Conservation (phyloP, 2,888 invertebrate genomes). For the Blera fallax region DNA sequence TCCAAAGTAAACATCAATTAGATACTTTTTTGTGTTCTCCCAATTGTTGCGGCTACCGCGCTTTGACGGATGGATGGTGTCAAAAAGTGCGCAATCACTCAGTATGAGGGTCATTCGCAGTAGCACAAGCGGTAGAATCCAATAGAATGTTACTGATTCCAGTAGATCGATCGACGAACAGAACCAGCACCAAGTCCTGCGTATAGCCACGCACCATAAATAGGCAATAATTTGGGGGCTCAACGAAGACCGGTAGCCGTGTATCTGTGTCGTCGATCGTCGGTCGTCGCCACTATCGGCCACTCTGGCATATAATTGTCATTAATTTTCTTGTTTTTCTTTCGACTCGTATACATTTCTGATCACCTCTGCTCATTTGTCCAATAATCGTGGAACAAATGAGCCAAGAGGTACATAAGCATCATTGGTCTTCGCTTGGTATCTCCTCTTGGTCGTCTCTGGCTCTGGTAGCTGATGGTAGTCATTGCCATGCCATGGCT, state of each 20-base stretch:
- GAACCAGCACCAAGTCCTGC: conserved; percentile 9
- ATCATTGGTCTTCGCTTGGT: conserved; percentile 18
- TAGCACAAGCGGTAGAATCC: background rate
- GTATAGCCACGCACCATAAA: conserved; percentile 58
- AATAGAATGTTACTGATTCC: background rate
- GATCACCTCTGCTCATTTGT: conserved; percentile 58
- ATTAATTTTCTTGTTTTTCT: conserved; percentile 71
- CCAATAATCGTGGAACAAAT: conserved; percentile 69
- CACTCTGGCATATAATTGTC: conserved; percentile 58
- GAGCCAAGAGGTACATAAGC: conserved; percentile 51
- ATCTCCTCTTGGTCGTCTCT: background rate
- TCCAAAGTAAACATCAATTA: conserved; percentile 67
- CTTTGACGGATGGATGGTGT: conserved; percentile 40
- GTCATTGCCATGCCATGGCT: conserved; percentile 30
- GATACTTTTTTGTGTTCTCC: conserved; percentile 18
- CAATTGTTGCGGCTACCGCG: background rate
- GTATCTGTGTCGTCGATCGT: conserved; percentile 34
- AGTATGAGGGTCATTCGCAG: conserved; percentile 31
- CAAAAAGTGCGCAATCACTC: conserved; percentile 55
- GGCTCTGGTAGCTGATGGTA: background rate
- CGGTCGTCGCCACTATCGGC: conserved; percentile 24
- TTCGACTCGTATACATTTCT: conserved; percentile 40
- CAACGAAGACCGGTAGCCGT: conserved; percentile 68
- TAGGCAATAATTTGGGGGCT: conserved; percentile 71
- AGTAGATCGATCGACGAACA: conserved; percentile 27